Evolutionary conservation across 2,797 vertebrate species (phyloP).

Genomic region (Picus viridis): DNA sequence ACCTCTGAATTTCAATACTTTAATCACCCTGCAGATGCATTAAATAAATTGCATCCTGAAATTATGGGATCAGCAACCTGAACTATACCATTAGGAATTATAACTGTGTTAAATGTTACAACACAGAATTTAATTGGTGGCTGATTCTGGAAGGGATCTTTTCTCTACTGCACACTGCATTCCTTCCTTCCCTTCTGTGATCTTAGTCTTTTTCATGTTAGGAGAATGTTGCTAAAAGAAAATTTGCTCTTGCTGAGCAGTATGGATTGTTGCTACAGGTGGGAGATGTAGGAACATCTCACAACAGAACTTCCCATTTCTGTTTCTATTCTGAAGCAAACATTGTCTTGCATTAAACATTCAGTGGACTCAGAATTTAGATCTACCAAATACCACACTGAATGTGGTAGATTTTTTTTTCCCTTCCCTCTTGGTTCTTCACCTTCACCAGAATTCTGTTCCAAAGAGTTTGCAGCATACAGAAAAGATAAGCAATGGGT

Average conservation of each 20-base stretch:
- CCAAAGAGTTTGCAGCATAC: neutral
- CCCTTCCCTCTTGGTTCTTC: neutral
- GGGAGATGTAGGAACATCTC: neutral
- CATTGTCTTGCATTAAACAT: neutral
- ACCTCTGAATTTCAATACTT: neutral
- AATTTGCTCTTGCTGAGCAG: neutral
- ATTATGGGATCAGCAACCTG: neutral
- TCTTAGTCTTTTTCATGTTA: neutral
- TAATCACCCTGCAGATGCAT: neutral
- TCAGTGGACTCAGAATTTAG: neutral
- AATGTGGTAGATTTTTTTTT: fast-evolving
- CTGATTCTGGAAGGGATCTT: neutral
- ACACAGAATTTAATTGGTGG: neutral
- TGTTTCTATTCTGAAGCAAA: neutral
- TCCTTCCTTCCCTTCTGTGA: neutral
- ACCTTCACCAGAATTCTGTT: neutral
- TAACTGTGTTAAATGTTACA: neutral
- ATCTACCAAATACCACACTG: neutral
- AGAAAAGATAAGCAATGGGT: neutral
- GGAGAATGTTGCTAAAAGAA: neutral
- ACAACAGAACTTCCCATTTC: neutral
- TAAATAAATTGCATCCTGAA: neutral
- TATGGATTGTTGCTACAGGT: neutral
- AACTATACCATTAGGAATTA: neutral
- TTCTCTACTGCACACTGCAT: neutral